These are phyloP conservation scores for Cynopterus sphinx DNA, from an alignment of 2,797 vertebrate genomes.

Conservation along the genomic window DNA sequence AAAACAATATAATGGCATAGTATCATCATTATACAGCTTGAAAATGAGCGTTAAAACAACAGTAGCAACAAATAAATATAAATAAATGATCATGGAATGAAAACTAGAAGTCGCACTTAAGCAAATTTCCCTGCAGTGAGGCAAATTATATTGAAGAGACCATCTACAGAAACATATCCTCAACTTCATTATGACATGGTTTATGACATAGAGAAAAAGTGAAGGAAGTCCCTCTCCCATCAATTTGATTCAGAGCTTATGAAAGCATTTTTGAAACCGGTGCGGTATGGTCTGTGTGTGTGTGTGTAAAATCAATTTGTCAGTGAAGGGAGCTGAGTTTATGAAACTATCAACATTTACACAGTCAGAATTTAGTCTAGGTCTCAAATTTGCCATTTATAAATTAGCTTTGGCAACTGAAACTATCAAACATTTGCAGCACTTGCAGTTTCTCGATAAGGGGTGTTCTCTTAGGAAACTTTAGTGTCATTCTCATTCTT, in stretches of 20 bases:
- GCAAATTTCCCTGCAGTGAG: neutral
- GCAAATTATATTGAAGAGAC: neutral
- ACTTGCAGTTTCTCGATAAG: neutral
- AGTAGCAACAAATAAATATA: neutral
- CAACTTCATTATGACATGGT: neutral
- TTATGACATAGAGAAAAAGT: neutral
- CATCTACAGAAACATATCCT: neutral
- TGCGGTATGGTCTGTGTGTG: neutral
- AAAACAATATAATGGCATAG: neutral
- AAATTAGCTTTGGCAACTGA: neutral
- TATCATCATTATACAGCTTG: neutral
- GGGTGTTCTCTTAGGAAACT: neutral
- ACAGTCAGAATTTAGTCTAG: neutral
- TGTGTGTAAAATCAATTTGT: neutral
- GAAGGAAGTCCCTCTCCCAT: neutral
- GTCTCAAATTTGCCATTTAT: neutral
- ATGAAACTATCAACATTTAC: neutral
- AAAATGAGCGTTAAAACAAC: neutral
- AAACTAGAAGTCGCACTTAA: neutral
- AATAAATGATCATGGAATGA: neutral
- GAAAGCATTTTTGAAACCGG: neutral
- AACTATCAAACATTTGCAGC: neutral
- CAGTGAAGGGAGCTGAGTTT: neutral
- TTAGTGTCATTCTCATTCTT: neutral
- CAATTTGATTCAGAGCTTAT: neutral